Evolutionary conservation across 2,797 vertebrate species (phyloP).

Genomic region (Columba guinea): DNA sequence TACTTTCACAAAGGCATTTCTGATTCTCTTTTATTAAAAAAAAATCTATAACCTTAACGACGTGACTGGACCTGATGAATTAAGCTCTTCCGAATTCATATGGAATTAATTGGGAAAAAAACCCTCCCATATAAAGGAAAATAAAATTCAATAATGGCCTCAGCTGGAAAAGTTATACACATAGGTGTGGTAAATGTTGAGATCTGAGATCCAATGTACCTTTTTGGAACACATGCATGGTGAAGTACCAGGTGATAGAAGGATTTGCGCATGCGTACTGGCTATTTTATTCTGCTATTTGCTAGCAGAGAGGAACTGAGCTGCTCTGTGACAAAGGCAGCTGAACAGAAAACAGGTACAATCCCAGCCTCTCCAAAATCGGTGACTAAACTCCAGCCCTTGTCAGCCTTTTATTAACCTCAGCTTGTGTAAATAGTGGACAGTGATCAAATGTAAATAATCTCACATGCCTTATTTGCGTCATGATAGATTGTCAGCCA

Average conservation of each 20-base stretch:
- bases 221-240: constrained; percentile 24
- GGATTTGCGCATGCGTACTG: constrained; percentile 26
- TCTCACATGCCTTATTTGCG: constrained; percentile 14
- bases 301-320: constrained; percentile 17
- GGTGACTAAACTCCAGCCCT: not conserved
- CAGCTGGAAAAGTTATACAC: constrained; percentile 16
- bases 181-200: not conserved
- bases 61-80: not conserved
- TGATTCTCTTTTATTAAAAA: not conserved
- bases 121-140: not conserved
- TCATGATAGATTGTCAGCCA: constrained; percentile 38
- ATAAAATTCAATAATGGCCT: not conserved
- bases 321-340: not conserved
- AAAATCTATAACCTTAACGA: not conserved
- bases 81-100: not conserved
- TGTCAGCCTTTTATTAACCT: not conserved
- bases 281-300: constrained; percentile 48
- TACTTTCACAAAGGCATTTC: not conserved
- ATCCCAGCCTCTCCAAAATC: not conserved
- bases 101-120: constrained; percentile 18
- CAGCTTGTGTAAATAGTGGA: constrained; percentile 24
- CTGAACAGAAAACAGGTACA: not conserved
- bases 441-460: constrained; percentile 44
- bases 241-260: constrained; percentile 13
- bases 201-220: not conserved